Base-by-base conservation (phyloP, 2,888 invertebrate genomes). In the Drosophila atripex region DNA sequence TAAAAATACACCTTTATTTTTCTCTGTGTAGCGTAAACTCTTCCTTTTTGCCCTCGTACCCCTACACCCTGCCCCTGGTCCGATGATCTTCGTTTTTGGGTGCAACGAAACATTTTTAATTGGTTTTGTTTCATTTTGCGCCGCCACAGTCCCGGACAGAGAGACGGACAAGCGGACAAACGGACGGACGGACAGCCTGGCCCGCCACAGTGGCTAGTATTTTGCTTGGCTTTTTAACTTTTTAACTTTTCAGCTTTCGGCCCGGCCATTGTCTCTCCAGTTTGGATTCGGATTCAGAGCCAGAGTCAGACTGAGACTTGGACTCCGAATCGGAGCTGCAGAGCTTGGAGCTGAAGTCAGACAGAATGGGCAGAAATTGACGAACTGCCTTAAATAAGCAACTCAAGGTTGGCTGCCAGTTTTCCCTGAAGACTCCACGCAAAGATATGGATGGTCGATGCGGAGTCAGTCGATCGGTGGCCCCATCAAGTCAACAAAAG, bases 41-140 rank as follows among this genome's bases (percentile, higher is more conserved):
- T 30, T 9, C 64, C 57, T 54, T 25, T 38, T 47, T 8, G 25
- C 55, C 49, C 18, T 28, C 35, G 12, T 41, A 52, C 25, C 30
- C 43, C 51, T 45, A 32, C 45, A 38, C 16, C 51, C 53, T 49
- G 4, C 30, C 32, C 43, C 3, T 30, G 5, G 45, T n/a, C 25
- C 57, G 70, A 57, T 72, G 77, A 85, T 71, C 85, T 78, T 78
- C 84, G 88, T 86, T 84, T 88, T 87, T 85, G 87, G 88, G 82
- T 89, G 82, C 86, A 87, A 89, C 82, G 82, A 84, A 89, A 86
- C 85, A 89, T 88, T 86, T 86, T 86, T 86, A 86, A 86, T 86
- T 86, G 86, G 86, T 86, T 89, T 86, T 86, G 85, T 86, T 89
- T 86, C 85, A 88, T 76, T 88, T 83, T 78, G 87, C 73, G 86